Evolutionary conservation across 2,888 invertebrate genomes (phyloP).

Genomic region (Ditula angustiorana): DNA sequence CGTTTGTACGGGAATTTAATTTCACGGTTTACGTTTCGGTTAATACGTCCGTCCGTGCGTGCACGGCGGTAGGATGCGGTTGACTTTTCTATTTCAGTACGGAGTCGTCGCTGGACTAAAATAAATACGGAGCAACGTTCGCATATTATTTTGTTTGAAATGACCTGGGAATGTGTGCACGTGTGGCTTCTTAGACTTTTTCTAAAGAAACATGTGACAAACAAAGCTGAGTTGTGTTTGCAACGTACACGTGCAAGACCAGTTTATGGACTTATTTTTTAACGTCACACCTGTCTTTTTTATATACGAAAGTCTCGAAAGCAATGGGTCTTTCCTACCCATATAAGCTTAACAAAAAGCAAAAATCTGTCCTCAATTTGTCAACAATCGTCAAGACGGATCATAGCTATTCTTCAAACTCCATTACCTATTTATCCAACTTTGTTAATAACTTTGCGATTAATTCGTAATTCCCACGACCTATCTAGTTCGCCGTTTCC

Average conservation of each 20-base stretch:
- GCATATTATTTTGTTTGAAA: slow-evolving; percentile 19
- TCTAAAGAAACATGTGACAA: no score
- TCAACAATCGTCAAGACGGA: no score
- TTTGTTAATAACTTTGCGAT: slow-evolving; percentile 6
- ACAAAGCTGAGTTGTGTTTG: no score
- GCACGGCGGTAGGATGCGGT: slow-evolving; percentile 66
- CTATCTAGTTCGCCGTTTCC: slow-evolving; percentile 16
- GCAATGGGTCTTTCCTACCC: no score
- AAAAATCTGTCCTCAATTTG: no score
- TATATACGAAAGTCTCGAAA: no score
- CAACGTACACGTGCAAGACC: no score
- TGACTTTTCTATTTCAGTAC: slow-evolving; percentile 83
- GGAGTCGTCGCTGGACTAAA: slow-evolving; percentile 70
- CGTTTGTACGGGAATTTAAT: slow-evolving; percentile 42
- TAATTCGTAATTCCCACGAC: slow-evolving; percentile 5
- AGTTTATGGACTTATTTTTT: no score
- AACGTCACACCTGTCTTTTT: no score
- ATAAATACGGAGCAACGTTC: slow-evolving; percentile 63
- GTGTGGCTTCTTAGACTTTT: background rate
- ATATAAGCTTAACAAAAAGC: background rate
- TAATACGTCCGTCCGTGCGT: slow-evolving; percentile 67
- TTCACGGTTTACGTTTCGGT: slow-evolving; percentile 49
- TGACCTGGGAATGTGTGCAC: slow-evolving; percentile 5
- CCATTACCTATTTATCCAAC: background rate
- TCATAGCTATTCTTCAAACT: no score